phyloP scores from a whole-genome alignment of 2,113 vertebrate genomes.

The Fukomys damarensis region DNA sequence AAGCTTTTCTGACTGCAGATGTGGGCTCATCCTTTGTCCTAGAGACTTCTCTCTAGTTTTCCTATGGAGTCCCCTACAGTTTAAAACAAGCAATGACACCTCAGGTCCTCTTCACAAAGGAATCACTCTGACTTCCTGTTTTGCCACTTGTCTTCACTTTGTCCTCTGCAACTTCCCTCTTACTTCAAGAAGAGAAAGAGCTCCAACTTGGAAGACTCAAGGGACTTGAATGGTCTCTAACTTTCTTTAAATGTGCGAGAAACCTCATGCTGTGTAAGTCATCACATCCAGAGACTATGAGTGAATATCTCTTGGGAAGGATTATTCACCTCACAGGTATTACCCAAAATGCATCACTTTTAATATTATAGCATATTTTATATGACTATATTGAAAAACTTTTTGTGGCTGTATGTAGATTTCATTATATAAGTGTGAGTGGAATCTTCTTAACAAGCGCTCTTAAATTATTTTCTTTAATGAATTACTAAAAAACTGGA shows the following conservation, averaged over 20 bases:
- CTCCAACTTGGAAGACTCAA: background rate
- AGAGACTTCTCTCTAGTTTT: background rate
- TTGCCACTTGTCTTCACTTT: background rate
- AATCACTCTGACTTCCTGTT: background rate
- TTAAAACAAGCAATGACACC: background rate
- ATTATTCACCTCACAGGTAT: background rate
- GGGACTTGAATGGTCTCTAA: background rate
- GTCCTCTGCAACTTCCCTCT: background rate
- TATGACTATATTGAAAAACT: background rate
- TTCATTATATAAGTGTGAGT: background rate
- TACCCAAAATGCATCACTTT: background rate
- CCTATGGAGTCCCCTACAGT: accelerated
- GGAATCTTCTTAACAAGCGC: background rate
- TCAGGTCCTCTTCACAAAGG: background rate
- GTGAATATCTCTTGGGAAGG: background rate
- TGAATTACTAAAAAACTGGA: background rate
- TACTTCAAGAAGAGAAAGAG: background rate
- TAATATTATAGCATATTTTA: background rate
- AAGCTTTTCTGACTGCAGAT: background rate
- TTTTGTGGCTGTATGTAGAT: background rate
- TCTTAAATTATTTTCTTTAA: constrained; percentile 14
- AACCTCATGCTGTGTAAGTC: background rate
- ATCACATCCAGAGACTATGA: background rate
- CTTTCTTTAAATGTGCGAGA: background rate
- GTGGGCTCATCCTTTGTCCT: background rate